These are phyloP conservation scores for Hydroisotoma schaefferi DNA, from an alignment of 2,888 invertebrate species.

Conservation along the genomic window DNA sequence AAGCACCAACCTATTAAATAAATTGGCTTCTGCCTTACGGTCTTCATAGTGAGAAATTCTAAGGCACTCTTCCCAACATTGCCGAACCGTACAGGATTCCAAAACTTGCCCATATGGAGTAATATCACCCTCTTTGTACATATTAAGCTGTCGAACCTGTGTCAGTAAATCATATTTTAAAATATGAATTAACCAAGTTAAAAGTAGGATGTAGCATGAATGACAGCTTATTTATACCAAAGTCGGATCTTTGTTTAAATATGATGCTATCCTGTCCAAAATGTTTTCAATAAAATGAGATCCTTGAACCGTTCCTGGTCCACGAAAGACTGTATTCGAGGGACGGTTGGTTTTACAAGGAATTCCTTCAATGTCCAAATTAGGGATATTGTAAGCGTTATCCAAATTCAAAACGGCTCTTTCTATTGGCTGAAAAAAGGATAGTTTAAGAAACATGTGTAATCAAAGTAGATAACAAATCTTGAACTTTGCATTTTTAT, in stretches of 20 bases:
- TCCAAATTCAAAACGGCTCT: slow-evolving; percentile 56
- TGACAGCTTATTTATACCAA: too few species aligned
- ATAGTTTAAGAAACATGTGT: neutral
- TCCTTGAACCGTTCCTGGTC: slow-evolving; percentile 86
- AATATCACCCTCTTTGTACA: slow-evolving; percentile 71
- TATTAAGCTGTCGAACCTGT: slow-evolving; percentile 64
- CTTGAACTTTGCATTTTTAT: too few species aligned
- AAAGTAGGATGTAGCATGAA: too few species aligned
- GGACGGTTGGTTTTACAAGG: slow-evolving; percentile 83
- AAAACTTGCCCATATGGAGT: slow-evolving; percentile 77
- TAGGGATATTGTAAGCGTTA: slow-evolving; percentile 65
- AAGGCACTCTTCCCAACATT: slow-evolving; percentile 78
- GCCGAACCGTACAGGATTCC: slow-evolving; percentile 65
- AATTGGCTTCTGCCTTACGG: slow-evolving; percentile 58
- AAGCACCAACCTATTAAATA: slow-evolving; percentile 65
- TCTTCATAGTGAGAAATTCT: slow-evolving; percentile 63
- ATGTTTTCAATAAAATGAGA: slow-evolving; percentile 81
- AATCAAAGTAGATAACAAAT: neutral
- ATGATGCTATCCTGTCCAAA: slow-evolving; percentile 65
- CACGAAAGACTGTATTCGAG: slow-evolving; percentile 89
- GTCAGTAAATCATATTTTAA: neutral
- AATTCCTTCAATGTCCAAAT: slow-evolving; percentile 51
- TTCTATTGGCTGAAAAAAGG: slow-evolving; percentile 13
- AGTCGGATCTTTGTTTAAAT: slow-evolving; percentile 62
- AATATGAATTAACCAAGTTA: neutral